A percentile compares a stretch with the other conserved stretches of the same genome.
Evolutionary conservation across 2,113 vertebrate genomes (phyloP).

Genomic region (Rhinolophus sinicus): DNA sequence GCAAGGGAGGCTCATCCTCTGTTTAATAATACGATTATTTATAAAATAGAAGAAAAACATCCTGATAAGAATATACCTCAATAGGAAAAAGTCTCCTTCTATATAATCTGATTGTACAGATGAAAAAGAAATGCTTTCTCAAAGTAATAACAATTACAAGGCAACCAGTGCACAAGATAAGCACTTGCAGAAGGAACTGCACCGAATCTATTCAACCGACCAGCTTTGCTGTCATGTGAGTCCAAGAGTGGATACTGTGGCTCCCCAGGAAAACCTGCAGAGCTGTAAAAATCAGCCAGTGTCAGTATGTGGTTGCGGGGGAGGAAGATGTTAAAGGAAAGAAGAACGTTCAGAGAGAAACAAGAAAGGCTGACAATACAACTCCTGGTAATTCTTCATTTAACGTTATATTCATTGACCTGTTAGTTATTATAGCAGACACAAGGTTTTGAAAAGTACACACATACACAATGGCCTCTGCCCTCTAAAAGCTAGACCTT

Average conservation of each 20-base stretch:
- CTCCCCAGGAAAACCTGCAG: background rate
- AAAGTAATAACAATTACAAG: slow-evolving; percentile 74
- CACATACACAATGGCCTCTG: background rate
- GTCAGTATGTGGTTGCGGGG: background rate
- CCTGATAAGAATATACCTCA: slow-evolving; percentile 75
- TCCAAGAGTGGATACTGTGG: slow-evolving; percentile 21
- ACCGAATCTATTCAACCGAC: slow-evolving; percentile 36
- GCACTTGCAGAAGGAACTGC: slow-evolving; percentile 29
- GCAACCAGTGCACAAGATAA: slow-evolving; percentile 70
- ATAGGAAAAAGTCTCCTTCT: slow-evolving; percentile 55
- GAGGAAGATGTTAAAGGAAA: background rate
- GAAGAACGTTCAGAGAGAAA: background rate
- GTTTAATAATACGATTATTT: slow-evolving; percentile 77
- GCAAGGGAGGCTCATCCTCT: slow-evolving; percentile 50
- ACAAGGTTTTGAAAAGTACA: background rate
- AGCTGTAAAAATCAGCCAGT: background rate
- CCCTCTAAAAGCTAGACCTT: background rate
- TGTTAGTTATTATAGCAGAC: background rate
- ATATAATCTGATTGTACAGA: slow-evolving; percentile 64
- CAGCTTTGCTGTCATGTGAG: slow-evolving; percentile 31
- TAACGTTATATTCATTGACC: background rate
- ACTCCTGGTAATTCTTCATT: background rate
- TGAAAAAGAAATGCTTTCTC: slow-evolving; percentile 68
- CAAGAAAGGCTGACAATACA: background rate
- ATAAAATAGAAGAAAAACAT: slow-evolving; percentile 75